These are phyloP conservation scores for Hydropsyche tenuis DNA, from an alignment of 1,140 invertebrate species.

Conservation along the genomic window DNA sequence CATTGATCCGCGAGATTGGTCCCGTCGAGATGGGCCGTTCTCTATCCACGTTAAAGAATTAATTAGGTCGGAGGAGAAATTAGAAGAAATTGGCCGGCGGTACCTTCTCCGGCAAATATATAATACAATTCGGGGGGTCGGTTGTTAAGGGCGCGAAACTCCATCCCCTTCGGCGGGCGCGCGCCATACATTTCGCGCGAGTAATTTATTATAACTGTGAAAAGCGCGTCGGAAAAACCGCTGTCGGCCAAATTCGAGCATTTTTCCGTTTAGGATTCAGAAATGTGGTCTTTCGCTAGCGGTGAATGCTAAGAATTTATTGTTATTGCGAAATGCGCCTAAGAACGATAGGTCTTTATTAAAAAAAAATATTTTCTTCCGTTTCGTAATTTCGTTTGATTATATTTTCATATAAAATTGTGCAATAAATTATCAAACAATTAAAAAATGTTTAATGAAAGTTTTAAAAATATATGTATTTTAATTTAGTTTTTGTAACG, in stretches of 20 bases:
- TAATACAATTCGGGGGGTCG: background rate
- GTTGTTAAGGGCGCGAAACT: background rate
- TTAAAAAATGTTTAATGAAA: too few relatives aligned
- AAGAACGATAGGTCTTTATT: too few relatives aligned
- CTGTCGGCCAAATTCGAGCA: background rate
- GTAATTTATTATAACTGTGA: conserved; percentile 8
- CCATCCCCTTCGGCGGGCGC: background rate
- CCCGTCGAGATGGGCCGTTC: conserved; percentile 4
- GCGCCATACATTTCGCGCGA: background rate
- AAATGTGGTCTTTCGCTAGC: too few relatives aligned
- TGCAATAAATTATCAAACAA: too few relatives aligned
- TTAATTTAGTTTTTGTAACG: too few relatives aligned
- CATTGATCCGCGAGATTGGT: conserved; percentile 23
- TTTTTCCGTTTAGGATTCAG: too few relatives aligned
- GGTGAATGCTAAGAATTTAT: too few relatives aligned
- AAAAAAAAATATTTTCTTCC: too few relatives aligned
- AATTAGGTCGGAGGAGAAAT: conserved; percentile 22
- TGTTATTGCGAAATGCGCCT: too few relatives aligned
- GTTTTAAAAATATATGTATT: too few relatives aligned
- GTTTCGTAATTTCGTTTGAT: too few relatives aligned
- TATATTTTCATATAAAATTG: too few relatives aligned
- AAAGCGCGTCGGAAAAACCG: background rate
- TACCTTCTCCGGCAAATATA: background rate
- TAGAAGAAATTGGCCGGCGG: conserved; percentile 15
- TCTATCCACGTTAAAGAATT: conserved; percentile 8